Evolutionary conservation across 2,888 invertebrate genomes (phyloP).

Genomic region (Strigamia crassipes): DNA sequence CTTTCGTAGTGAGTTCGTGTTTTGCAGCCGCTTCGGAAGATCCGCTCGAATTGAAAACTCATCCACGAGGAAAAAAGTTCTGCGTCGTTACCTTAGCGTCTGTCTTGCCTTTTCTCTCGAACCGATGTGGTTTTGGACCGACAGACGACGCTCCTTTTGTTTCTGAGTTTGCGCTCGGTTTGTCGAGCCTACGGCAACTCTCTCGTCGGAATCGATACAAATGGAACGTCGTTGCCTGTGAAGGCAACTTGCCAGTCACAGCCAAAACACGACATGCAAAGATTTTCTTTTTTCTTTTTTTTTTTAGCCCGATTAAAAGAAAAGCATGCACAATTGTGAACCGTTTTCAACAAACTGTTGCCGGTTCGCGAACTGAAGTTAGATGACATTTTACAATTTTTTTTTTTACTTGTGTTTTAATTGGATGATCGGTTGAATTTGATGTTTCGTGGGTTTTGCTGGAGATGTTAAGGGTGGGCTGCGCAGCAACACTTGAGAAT

Average conservation of each 20-base stretch:
- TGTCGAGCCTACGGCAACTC: slow-evolving; percentile 27
- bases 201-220: slow-evolving; percentile 36
- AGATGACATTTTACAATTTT: background rate
- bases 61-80: slow-evolving; percentile 41
- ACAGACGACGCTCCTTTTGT: slow-evolving; percentile 40
- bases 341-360: slow-evolving; percentile 11
- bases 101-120: background rate
- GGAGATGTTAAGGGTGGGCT: no score
- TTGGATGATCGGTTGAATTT: background rate
- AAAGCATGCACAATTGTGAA: slow-evolving; percentile 1
- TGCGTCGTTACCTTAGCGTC: slow-evolving; percentile 37
- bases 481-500: no score
- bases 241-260: slow-evolving; percentile 38
- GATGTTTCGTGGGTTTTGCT: background rate
- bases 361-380: background rate
- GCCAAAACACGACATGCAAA: slow-evolving; percentile 23
- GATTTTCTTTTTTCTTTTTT: background rate
- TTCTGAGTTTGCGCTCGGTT: slow-evolving; percentile 42
- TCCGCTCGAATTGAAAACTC: slow-evolving; percentile 28
- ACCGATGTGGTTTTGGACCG: slow-evolving; percentile 24
- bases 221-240: background rate
- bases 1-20: slow-evolving; percentile 1
- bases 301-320: slow-evolving; percentile 2
- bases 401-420: background rate
- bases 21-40: slow-evolving; percentile 28